A percentile compares a stretch with the other conserved stretches of the same genome.
Conservation (phyloP, 2,113 vertebrate genomes). For the Megatriorchis doriae region DNA sequence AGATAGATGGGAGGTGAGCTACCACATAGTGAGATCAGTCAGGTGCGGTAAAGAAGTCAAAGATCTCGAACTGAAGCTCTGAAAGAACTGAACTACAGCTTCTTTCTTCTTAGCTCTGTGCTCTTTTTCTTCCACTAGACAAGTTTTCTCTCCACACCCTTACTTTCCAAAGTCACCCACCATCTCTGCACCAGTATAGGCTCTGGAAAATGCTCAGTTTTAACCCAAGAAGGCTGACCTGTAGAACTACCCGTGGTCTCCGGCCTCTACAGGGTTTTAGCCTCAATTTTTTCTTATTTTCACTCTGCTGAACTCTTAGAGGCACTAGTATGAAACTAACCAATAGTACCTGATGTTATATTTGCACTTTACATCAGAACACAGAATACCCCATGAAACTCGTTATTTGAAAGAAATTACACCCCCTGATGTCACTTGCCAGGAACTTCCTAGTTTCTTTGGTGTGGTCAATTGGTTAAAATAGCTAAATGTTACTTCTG, state of each 20-base stretch:
- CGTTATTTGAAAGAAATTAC: not conserved
- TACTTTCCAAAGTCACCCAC: not conserved
- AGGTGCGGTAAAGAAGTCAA: not conserved
- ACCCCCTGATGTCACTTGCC: not conserved
- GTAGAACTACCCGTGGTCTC: not conserved
- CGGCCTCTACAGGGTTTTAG: not conserved
- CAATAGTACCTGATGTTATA: not conserved
- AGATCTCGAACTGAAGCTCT: not conserved
- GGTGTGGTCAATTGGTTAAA: not conserved
- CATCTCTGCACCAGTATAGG: not conserved
- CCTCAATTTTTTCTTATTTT: not conserved
- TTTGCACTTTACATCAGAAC: not conserved
- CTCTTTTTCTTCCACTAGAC: not conserved
- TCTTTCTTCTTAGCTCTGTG: not conserved
- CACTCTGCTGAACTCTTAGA: not conserved
- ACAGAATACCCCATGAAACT: not conserved
- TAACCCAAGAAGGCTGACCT: not conserved
- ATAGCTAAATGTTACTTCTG: not conserved
- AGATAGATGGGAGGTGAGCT: not conserved
- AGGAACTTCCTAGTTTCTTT: not conserved
- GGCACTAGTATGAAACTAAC: not conserved
- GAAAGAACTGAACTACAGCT: not conserved
- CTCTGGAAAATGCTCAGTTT: not conserved
- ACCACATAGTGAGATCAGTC: rapidly evolving
- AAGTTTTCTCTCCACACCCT: not conserved